Evolutionary conservation across 2,113 vertebrate genomes (phyloP).

Genomic region (Lepisosteus osseus): DNA sequence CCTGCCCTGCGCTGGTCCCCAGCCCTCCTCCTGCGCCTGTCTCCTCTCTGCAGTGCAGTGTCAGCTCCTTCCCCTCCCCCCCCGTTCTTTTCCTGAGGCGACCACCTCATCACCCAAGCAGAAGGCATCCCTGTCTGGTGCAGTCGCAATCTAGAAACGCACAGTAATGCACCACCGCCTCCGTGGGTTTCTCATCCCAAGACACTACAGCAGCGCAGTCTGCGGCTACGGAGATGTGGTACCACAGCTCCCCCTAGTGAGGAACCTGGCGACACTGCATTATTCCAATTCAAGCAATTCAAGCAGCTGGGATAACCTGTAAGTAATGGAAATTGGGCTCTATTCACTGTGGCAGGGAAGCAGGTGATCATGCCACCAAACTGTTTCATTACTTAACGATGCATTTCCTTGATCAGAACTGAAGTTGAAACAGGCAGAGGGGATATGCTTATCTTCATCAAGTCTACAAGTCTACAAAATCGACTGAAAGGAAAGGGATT

Average conservation of each 20-base stretch:
- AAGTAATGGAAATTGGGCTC: no score
- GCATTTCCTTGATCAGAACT: no score
- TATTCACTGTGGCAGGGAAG: no score
- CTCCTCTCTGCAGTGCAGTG: constrained; percentile 30
- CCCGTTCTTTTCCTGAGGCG: constrained; percentile 15
- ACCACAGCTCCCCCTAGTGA: constrained; percentile 40
- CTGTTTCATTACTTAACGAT: no score
- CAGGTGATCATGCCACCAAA: no score
- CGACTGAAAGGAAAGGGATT: no score
- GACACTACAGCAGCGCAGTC: neutral
- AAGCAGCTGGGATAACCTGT: no score
- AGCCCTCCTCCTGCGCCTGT: neutral
- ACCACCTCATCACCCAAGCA: constrained; percentile 41
- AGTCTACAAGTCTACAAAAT: no score
- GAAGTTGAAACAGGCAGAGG: no score
- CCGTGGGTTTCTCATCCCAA: neutral
- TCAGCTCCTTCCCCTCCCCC: neutral
- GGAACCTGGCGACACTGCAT: neutral
- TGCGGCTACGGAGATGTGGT: neutral
- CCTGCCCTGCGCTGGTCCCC: neutral
- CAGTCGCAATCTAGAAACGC: constrained; percentile 22
- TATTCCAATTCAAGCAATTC: neutral
- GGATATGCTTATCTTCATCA: no score
- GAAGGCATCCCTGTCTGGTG: constrained; percentile 32
- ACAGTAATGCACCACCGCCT: constrained; percentile 15